phyloP scores from a whole-genome alignment of 37 sponge, comb jelly and placozoan genomes.

The Halisarca cf. caerulea region DNA sequence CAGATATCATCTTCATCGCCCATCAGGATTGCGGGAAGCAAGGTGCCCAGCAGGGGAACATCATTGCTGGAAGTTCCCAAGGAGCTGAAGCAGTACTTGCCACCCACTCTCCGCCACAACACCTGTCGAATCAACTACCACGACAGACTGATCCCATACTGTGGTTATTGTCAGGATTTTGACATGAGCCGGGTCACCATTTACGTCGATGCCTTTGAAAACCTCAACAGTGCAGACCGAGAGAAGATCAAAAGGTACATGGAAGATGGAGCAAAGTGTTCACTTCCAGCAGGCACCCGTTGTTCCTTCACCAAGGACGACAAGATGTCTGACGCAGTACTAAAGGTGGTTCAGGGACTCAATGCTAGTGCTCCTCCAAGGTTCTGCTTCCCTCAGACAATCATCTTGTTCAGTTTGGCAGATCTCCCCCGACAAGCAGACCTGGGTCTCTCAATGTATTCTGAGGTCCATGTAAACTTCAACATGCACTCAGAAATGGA shows the following conservation, averaged over 20 bases:
- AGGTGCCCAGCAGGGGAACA: background rate
- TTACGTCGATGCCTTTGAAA: background rate
- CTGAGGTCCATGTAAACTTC: slow-evolving; percentile 3
- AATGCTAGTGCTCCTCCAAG: background rate
- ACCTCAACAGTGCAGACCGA: background rate
- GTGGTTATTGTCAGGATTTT: background rate
- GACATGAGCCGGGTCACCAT: slow-evolving; percentile 3
- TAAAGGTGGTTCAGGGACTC: slow-evolving; percentile 7
- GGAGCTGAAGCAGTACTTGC: background rate
- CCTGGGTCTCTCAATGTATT: background rate
- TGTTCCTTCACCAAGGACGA: background rate
- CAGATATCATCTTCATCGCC: too few species aligned
- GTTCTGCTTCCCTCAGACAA: slow-evolving; percentile 23
- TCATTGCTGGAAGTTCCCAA: background rate
- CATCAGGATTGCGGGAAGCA: too few species aligned
- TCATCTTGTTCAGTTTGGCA: background rate
- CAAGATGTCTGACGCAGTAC: background rate
- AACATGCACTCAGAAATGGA: background rate
- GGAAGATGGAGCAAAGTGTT: background rate
- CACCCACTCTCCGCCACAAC: background rate
- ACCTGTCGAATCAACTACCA: slow-evolving; percentile 1
- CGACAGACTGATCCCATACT: background rate
- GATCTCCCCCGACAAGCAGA: background rate
- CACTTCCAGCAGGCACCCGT: background rate
- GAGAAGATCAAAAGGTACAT: background rate